phyloP scores from a whole-genome alignment of 2,113 vertebrate genomes.

The Rhabdomys dilectus region DNA sequence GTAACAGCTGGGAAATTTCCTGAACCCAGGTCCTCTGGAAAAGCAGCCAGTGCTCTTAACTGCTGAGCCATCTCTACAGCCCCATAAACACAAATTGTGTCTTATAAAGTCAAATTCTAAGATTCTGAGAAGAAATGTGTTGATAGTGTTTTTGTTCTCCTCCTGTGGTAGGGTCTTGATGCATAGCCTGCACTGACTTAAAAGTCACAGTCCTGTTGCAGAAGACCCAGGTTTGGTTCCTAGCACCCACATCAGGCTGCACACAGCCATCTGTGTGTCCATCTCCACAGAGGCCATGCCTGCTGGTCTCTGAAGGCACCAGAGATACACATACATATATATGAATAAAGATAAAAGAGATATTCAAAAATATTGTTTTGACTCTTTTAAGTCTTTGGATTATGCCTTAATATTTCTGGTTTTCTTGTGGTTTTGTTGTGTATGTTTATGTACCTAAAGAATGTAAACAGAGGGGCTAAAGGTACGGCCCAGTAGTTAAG shows the following conservation, averaged over 20 bases:
- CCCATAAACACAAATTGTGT: not conserved
- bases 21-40: not conserved
- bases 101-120: not conserved
- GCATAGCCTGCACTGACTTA: not conserved
- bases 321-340: not conserved
- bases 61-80: not conserved
- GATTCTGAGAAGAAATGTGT: not conserved
- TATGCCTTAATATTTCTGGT: not conserved
- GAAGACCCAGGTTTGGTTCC: not conserved
- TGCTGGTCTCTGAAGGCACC: not conserved
- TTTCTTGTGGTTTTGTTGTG: not conserved
- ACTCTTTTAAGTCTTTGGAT: not conserved
- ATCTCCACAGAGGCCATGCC: not conserved
- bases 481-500: not conserved
- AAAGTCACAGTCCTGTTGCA: not conserved
- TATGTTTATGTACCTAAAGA: not conserved
- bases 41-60: not conserved
- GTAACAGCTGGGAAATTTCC: not conserved
- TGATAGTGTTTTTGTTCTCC: not conserved
- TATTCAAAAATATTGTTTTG: not conserved
- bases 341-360: not conserved
- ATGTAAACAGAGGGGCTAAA: not conserved
- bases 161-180: not conserved
- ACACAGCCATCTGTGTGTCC: not conserved
- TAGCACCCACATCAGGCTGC: not conserved